Evolutionary conservation across 2,113 vertebrate genomes (phyloP), one percentile per base, ranked within the genome.

Genomic region (Maccullochella peelii): DNA sequence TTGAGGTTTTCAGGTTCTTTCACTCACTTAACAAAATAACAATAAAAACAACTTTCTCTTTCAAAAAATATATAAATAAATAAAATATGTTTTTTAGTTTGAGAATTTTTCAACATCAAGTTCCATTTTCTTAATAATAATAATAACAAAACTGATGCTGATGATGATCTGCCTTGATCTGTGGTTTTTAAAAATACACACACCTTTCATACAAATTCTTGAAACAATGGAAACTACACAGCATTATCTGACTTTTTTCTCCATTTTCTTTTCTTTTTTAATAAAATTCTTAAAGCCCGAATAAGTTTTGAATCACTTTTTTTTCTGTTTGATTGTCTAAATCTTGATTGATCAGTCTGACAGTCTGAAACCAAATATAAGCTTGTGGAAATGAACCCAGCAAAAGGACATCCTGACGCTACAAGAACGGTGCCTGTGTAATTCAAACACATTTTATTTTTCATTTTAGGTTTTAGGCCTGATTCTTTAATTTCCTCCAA

Each of bases 41-140:
- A n/a, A n/a, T n/a, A n/a, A n/a, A 16, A 67, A 33, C 5, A 58
- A 4, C 5, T 47, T 18, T 16, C 23, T 4, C 33, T 33, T 3
- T 33, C 3, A 8, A 33, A 1, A 38, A 11, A 2, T n/a, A n/a
- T n/a, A n/a, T n/a, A 33, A 0, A 49, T 0, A 20, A 10, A 6
- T 2, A 18, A 8, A 44, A 16, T 44, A 1, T 59, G 3, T 27
- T 6, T 38, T 44, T 25, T 0, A 18, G 8, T 25, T 14, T 25
- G 42, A 30, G n/a, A 42, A 15, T 66, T 42, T 25, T 8, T 2
- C 2, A n/a, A 6, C 7, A 14, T 52, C 8, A 27, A 7, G 3
- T 33, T 5, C 3, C 25, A 15, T 74, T 40, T 33, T 36, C 20
- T 47, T 27, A 30, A 49, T 30, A 44, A 7, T 30, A 44, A 7